phyloP scores from a whole-genome alignment of 2,888 invertebrate genomes.

The Eurytoma californica region DNA sequence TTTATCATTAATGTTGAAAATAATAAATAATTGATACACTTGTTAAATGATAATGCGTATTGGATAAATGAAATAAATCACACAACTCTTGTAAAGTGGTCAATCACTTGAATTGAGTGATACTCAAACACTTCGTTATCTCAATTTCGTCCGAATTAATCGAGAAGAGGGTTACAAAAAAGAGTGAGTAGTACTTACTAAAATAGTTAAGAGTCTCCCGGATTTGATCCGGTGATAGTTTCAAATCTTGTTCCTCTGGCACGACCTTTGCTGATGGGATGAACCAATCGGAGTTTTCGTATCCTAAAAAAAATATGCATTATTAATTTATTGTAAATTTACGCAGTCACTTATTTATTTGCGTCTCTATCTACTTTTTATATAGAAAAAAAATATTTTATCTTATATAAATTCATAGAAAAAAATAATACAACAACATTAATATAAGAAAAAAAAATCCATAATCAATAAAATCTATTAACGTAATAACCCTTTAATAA shows the following conservation, averaged over 20 bases:
- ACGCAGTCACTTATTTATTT: too few relatives aligned
- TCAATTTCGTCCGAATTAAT: conserved; percentile 32
- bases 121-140: conserved; percentile 8
- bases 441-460: too few relatives aligned
- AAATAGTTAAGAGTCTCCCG: conserved; percentile 98
- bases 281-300: conserved; percentile 95
- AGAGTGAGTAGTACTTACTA: conserved; percentile 85
- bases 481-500: too few relatives aligned
- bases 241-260: conserved; percentile 83
- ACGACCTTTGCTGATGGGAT: conserved; percentile 92
- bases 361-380: too few relatives aligned
- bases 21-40: not conserved
- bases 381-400: too few relatives aligned
- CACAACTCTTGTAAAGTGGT: not conserved
- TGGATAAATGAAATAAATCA: too few relatives aligned
- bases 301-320: conserved; percentile 78
- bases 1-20: too few relatives aligned
- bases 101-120: not conserved
- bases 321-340: conserved; percentile 1
- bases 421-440: too few relatives aligned
- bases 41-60: too few relatives aligned
- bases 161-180: conserved; percentile 2
- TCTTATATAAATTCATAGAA: too few relatives aligned
- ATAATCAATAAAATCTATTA: too few relatives aligned
- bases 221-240: conserved; percentile 94